Conservation (phyloP, 1,140 invertebrate species). For the Eubasilissa regina region DNA sequence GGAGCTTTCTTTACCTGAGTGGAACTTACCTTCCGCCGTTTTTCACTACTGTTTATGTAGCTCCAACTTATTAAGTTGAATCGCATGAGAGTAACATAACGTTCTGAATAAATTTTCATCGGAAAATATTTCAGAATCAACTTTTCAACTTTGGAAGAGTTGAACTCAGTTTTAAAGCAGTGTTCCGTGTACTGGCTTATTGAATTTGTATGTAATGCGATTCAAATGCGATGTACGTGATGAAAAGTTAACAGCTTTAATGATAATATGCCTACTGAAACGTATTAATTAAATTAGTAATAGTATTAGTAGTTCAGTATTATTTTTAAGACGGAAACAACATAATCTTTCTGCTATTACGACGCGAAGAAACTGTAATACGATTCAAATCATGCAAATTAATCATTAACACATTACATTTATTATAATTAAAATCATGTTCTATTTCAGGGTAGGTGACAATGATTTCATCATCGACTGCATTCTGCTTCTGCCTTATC, state of each 20-base stretch:
- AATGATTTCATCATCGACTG: too few relatives aligned
- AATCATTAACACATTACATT: too few relatives aligned
- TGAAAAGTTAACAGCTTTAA: slow-evolving; percentile 22
- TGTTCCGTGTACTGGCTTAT: slow-evolving; percentile 32
- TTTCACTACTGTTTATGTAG: slow-evolving; percentile 54
- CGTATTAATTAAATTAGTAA: slow-evolving; percentile 1
- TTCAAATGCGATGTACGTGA: slow-evolving; percentile 29
- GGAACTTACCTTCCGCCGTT: slow-evolving; percentile 38
- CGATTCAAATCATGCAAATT: too few relatives aligned
- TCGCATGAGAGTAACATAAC: slow-evolving; percentile 56
- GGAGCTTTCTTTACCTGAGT: background rate
- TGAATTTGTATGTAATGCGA: slow-evolving; percentile 30
- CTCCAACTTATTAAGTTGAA: slow-evolving; percentile 56
- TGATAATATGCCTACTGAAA: slow-evolving; percentile 10
- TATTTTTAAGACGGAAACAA: too few relatives aligned
- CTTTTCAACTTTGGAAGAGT: slow-evolving; percentile 54
- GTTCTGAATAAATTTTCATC: slow-evolving; percentile 59
- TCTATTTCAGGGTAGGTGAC: too few relatives aligned
- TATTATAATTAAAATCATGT: too few relatives aligned
- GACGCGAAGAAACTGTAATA: too few relatives aligned
- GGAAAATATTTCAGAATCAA: slow-evolving; percentile 53
- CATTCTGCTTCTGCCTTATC: too few relatives aligned
- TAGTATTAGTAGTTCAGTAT: background rate
- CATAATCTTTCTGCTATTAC: too few relatives aligned
- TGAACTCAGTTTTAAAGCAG: slow-evolving; percentile 39